phyloP scores from a whole-genome alignment of 2,888 invertebrate genomes.

The Galerucella calmariensis region DNA sequence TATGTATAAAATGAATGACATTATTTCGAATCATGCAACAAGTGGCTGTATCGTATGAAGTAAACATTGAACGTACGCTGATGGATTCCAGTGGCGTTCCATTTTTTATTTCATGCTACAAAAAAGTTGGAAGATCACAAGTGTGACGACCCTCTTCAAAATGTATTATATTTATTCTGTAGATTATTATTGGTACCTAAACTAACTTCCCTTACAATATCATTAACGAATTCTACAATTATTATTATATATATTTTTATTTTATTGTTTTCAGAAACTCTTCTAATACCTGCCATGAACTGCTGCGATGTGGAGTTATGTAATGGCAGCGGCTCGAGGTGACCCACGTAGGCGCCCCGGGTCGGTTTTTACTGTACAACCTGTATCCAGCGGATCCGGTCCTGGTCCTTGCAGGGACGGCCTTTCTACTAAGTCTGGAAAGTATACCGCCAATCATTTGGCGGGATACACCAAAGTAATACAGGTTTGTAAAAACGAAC shows the following conservation, averaged over 20 bases:
- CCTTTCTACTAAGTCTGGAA: conserved; percentile 38
- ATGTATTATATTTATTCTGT: too few relatives aligned
- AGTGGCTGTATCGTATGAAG: too few relatives aligned
- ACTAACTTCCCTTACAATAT: too few relatives aligned
- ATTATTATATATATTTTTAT: neutral
- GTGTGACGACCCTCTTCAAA: too few relatives aligned
- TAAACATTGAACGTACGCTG: too few relatives aligned
- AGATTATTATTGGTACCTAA: too few relatives aligned
- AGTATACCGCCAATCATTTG: conserved; percentile 27
- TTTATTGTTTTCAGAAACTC: conserved; percentile 13
- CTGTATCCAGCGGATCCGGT: conserved; percentile 52
- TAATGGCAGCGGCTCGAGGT: conserved; percentile 77
- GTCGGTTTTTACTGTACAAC: conserved; percentile 61
- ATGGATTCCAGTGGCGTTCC: too few relatives aligned
- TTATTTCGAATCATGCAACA: too few relatives aligned
- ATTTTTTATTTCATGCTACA: too few relatives aligned
- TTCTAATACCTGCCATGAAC: conserved; percentile 31
- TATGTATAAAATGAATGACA: too few relatives aligned
- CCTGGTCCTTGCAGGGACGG: conserved; percentile 62
- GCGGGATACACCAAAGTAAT: conserved; percentile 29
- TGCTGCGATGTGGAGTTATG: conserved; percentile 77
- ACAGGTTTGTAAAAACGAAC: conserved; percentile 9
- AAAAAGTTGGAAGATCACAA: too few relatives aligned
- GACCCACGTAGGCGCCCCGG: conserved; percentile 67
- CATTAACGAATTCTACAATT: neutral